These are phyloP conservation scores for Tetranychus truncatus DNA, from an alignment of 2,888 invertebrate species.

Conservation along the genomic window DNA sequence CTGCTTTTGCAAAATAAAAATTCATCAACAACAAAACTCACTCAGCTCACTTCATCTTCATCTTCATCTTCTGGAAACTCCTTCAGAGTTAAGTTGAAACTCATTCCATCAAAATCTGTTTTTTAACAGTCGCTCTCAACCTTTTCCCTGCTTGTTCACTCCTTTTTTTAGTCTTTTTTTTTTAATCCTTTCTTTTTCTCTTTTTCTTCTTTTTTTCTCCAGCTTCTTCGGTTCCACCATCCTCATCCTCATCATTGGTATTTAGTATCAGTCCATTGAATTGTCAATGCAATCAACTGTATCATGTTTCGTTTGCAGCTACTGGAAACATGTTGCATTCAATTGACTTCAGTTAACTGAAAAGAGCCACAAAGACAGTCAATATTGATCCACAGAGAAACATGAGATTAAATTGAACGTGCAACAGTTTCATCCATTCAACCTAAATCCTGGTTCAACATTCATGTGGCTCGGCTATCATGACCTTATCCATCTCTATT, in stretches of 20 bases:
- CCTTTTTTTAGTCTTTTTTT: not conserved
- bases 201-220: not conserved
- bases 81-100: not conserved
- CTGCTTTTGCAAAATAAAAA: not conserved
- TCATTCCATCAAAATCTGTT: not conserved
- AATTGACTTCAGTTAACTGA: not conserved
- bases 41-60: not conserved
- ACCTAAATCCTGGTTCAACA: too few species aligned
- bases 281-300: not conserved
- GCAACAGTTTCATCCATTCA: too few species aligned
- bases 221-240: not conserved
- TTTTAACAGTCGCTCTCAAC: not conserved
- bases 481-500: too few species aligned
- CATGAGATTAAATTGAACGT: too few species aligned
- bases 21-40: not conserved
- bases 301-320: not conserved
- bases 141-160: not conserved
- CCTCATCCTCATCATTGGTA: not conserved
- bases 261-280: conserved; percentile 1
- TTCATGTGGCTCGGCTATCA: too few species aligned
- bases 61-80: not conserved
- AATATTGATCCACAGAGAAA: too few species aligned
- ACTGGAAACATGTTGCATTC: not conserved
- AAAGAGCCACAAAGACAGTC: too few species aligned
- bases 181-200: not conserved